These are phyloP conservation scores for Drosophila nasuta DNA, from an alignment of 1,140 invertebrate species.

Conservation along the genomic window DNA sequence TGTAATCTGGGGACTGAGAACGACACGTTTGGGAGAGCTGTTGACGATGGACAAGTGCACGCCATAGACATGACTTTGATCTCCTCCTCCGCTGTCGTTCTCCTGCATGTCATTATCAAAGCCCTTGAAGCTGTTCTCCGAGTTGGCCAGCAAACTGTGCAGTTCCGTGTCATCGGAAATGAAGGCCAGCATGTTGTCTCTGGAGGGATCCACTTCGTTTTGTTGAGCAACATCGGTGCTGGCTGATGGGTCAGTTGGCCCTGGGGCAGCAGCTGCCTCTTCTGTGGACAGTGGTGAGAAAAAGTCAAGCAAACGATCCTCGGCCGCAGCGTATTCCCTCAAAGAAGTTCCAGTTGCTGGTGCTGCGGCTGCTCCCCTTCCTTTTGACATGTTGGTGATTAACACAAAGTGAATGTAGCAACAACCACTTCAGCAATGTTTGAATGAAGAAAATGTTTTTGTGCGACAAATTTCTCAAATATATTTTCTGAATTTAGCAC, in stretches of 20 bases:
- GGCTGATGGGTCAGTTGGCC: background rate
- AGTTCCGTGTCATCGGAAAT: constrained; percentile 67
- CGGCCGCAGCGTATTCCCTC: constrained; percentile 47
- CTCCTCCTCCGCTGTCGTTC: constrained; percentile 3
- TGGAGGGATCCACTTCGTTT: constrained; percentile 50
- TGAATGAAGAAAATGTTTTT: constrained; percentile 9
- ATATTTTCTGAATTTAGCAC: constrained; percentile 66
- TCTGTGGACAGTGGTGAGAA: constrained; percentile 52
- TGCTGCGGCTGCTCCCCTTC: constrained; percentile 21
- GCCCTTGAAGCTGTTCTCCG: constrained; percentile 49
- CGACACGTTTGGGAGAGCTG: background rate
- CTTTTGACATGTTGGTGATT: constrained; percentile 51
- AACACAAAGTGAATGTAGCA: constrained; percentile 14
- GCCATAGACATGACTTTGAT: constrained; percentile 42
- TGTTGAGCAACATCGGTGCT: background rate
- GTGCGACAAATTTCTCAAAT: constrained; percentile 31
- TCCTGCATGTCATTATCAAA: constrained; percentile 38
- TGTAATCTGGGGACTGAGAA: background rate
- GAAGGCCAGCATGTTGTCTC: constrained; percentile 56
- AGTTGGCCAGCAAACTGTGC: constrained; percentile 57
- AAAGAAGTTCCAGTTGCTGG: constrained; percentile 29
- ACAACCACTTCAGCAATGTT: constrained; percentile 6
- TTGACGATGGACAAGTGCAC: background rate
- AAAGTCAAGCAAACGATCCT: constrained; percentile 61
- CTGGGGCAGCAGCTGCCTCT: background rate